Evolutionary conservation across 2,797 vertebrate genomes (phyloP).

Genomic region (Okamejei kenojei): DNA sequence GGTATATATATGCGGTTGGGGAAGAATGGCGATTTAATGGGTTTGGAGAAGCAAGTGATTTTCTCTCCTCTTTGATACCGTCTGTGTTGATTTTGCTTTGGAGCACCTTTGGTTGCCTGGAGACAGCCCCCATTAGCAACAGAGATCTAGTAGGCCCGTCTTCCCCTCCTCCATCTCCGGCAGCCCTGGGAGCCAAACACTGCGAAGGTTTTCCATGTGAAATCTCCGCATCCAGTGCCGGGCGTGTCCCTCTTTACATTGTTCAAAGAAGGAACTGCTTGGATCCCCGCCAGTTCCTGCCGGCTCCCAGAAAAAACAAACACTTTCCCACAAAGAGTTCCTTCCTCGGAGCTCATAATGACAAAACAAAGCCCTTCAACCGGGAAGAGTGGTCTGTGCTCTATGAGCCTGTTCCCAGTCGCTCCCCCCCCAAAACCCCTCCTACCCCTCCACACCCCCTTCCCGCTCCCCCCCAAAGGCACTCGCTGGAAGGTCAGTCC

Average conservation of each 20-base stretch:
- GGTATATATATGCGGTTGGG: not conserved
- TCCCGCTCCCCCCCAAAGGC: no score
- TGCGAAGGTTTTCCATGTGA: slow-evolving; percentile 75
- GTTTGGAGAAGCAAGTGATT: not conserved
- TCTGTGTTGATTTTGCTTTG: not conserved
- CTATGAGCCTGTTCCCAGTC: not conserved
- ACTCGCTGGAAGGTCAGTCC: not conserved
- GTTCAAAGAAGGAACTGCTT: slow-evolving; percentile 70
- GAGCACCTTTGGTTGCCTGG: not conserved
- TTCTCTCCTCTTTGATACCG: not conserved
- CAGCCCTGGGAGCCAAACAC: slow-evolving; percentile 70
- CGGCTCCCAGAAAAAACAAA: slow-evolving; percentile 69
- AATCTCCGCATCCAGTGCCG: slow-evolving; percentile 65
- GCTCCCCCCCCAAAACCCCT: not conserved
- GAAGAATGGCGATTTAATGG: not conserved
- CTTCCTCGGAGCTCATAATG: slow-evolving; percentile 55
- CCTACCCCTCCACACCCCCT: no score
- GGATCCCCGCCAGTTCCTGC: slow-evolving; percentile 73
- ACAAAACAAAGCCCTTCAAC: slow-evolving; percentile 18
- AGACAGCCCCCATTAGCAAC: slow-evolving; percentile 7
- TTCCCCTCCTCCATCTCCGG: slow-evolving; percentile 48
- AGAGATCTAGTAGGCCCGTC: not conserved
- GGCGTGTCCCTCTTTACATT: slow-evolving; percentile 72
- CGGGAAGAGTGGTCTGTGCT: not conserved
- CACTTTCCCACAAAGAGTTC: slow-evolving; percentile 74